These are phyloP conservation scores for Tiliqua scincoides DNA, from an alignment of 2,113 vertebrate species.

Conservation along the genomic window DNA sequence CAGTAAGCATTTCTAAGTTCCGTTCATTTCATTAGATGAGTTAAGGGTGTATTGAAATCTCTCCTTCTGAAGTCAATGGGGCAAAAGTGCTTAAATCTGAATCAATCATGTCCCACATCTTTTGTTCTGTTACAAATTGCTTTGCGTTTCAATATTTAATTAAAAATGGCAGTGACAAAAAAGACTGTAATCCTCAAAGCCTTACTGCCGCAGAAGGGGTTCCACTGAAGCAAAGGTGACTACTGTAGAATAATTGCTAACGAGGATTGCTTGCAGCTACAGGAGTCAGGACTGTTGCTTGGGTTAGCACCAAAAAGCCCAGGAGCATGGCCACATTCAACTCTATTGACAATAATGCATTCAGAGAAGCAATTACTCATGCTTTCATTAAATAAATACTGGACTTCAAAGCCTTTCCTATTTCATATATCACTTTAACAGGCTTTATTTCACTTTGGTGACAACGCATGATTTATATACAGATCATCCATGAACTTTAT, in stretches of 20 bases:
- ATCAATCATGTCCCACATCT: too few species aligned
- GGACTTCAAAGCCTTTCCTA: background rate
- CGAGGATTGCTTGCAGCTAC: background rate
- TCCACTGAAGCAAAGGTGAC: background rate
- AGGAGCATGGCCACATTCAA: background rate
- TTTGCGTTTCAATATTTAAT: background rate
- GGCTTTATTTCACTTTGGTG: background rate
- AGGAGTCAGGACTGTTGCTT: background rate
- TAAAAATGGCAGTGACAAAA: background rate
- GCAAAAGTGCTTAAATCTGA: background rate
- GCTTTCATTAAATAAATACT: background rate
- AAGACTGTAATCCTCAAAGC: background rate
- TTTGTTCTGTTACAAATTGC: background rate
- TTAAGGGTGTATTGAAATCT: too few species aligned
- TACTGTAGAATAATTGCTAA: slow-evolving; percentile 1
- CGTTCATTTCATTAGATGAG: too few species aligned
- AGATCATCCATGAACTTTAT: background rate
- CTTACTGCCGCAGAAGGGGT: background rate
- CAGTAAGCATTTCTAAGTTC: too few species aligned
- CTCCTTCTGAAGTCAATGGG: background rate
- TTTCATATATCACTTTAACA: background rate
- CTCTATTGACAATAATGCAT: background rate
- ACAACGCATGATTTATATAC: background rate
- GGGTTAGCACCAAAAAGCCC: background rate
- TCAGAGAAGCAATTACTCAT: slow-evolving; percentile 6